Base-by-base conservation (phyloP, 2,113 vertebrate genomes). In the Tetrao urogallus region DNA sequence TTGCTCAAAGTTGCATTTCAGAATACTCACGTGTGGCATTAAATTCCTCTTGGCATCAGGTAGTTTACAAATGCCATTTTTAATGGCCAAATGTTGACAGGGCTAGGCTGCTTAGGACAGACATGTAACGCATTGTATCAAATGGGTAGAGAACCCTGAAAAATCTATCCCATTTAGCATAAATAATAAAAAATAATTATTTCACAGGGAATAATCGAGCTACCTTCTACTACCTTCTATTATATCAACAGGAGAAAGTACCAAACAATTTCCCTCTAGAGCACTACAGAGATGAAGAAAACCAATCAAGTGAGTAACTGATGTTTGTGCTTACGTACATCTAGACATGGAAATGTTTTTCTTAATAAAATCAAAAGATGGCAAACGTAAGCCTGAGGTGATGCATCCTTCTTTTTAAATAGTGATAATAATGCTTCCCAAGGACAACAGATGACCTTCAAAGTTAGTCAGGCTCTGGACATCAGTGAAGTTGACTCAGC, bases 321-420 rank as follows among this genome's bases (percentile, higher is more conserved):
- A 27, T 86, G 83, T 69, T 90, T 78, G 28, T 69, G 13, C 8
- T 60, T 2, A 1, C 38, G 19, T 71, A 27, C 69, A 58, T 82
- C 88, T 54, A 72, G 17, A 92, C 42, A 57, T 30, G 27, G 61
- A 86, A 86, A 54, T 34, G 65, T 58, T 88, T 94, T 72, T 88
- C 82, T 58, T 78, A 75, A 86, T 88, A 86, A 86, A 97, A 82
- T 18, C 40, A 86, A 61, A 82, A 94, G 25, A 40, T 88, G 45
- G 48, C 78, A 94, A 95, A 83, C 6, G 34, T 32, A 81, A 90
- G 85, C 30, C 36, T n/a, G 22, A 27, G 25, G 36, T 15, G 91
- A 84, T 5, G 4, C 8, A 15, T 67, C 83, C 71, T 6, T 16
- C 34, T 24, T 64, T 52, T 50, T 88, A 80, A 88, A 65, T 28